Base-by-base conservation (phyloP, 2,888 invertebrate genomes). In the Ryuthela nishihirai region DNA sequence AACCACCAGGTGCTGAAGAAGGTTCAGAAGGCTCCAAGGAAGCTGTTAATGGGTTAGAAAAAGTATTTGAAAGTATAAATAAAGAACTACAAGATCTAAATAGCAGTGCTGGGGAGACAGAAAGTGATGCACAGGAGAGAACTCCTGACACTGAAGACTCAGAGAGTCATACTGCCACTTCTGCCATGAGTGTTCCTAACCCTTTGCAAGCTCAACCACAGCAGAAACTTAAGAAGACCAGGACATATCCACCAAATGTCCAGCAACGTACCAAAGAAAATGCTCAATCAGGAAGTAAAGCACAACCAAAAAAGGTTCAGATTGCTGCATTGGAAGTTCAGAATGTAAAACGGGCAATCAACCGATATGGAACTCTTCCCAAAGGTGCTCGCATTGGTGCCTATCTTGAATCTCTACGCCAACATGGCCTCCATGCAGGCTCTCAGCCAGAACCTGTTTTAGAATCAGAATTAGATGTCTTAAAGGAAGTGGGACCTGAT, bases 321-420 rank as follows among this genome's bases (percentile, higher is more conserved):
- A 88, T 94, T 63, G 94, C 92, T 48, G 92, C 94, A 20, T 79
- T 95, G 67, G 95, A 95, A 76, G 92, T 93, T 65, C 90, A 92
- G 77, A 95, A 95, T 77, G 94, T 95, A 46, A 88, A 91, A 71
- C 84, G 91, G 67, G 93, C 93, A 40, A 74, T 75, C 42, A 94
- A 91, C 76, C 83, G 94, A 23, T 97, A 95, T 74, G 98, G 98
- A 17, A 98, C 98, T 9, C 78, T 98, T 70, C 98, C 98, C 0
- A 98, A 97, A 76, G 94, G 89, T 42, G 93, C 93, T 9, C 82
- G 97, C 65, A 97, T 98, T 69, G 95, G 95, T 25, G 97, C 95
- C 5, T 98, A 92, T 76, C 78, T 98, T 49, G 95, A 97, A 75
- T 94, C 94, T 4, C 79, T 98, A 70, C 82, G 90, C 39, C 88